Conservation (phyloP, 2,797 vertebrate genomes). For the Hapalemur alaotrensis region DNA sequence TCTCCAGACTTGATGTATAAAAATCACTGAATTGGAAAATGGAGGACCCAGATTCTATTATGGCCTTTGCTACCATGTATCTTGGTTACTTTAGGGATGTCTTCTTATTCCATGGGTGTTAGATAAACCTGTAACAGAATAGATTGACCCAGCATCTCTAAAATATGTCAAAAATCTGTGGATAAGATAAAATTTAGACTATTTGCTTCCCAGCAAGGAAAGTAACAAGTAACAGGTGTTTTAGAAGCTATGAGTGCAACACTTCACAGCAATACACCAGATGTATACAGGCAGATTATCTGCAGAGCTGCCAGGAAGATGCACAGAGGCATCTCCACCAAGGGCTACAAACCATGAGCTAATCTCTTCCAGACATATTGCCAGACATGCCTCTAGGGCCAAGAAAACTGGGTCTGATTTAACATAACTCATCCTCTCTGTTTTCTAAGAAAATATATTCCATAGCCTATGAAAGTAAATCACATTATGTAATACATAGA, state of each 20-base stretch:
- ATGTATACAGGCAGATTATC: slow-evolving; percentile 59
- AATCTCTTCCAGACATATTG: slow-evolving; percentile 55
- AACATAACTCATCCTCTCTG: not conserved
- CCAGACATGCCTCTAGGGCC: slow-evolving; percentile 37
- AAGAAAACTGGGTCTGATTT: not conserved
- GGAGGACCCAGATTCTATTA: not conserved
- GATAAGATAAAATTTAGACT: slow-evolving; percentile 57
- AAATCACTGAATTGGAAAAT: not conserved
- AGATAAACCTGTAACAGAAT: not conserved
- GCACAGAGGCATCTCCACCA: slow-evolving; percentile 54
- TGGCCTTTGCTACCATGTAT: not conserved
- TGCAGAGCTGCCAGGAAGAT: slow-evolving; percentile 62
- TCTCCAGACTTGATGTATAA: not conserved
- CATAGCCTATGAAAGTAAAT: not conserved
- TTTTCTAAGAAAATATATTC: slow-evolving; percentile 37
- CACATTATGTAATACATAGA: not conserved
- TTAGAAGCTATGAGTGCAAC: slow-evolving; percentile 41
- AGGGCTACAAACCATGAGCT: slow-evolving; percentile 36
- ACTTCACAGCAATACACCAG: slow-evolving; percentile 68
- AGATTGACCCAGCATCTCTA: not conserved
- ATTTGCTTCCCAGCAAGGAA: slow-evolving; percentile 53
- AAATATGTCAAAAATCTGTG: not conserved
- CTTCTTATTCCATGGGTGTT: not conserved
- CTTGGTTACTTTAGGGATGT: not conserved
- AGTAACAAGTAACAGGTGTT: slow-evolving; percentile 69